A percentile compares a stretch with the other conserved stretches of the same genome.
Conservation (phyloP, 2,113 vertebrate genomes). For the Myotis yumanensis region DNA sequence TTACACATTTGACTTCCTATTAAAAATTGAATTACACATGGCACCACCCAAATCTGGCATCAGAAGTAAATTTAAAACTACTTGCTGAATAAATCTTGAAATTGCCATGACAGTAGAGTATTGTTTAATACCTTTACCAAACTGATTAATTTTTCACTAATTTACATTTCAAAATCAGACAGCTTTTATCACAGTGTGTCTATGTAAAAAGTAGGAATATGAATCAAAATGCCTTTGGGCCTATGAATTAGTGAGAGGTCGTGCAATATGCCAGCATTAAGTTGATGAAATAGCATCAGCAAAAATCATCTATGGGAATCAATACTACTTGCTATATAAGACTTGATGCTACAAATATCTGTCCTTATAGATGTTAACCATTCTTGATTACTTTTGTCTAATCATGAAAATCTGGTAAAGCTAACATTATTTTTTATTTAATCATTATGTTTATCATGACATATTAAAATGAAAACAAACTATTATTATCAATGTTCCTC, state of each 20-base stretch:
- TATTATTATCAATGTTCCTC: background rate
- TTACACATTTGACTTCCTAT: background rate
- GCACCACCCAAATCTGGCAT: background rate
- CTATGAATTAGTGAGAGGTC: conserved; percentile 27
- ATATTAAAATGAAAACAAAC: conserved; percentile 23
- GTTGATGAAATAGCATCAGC: background rate
- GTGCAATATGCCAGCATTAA: background rate
- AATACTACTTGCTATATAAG: conserved; percentile 33
- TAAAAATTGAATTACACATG: conserved; percentile 51
- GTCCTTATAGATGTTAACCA: background rate
- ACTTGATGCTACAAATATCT: background rate
- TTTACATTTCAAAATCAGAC: conserved; percentile 69
- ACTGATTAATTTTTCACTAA: conserved; percentile 78
- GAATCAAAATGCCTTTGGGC: conserved; percentile 47
- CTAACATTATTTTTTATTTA: background rate
- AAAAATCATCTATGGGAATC: background rate
- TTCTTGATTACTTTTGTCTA: background rate
- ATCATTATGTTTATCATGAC: background rate
- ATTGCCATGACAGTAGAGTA: conserved; percentile 41
- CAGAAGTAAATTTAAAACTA: background rate
- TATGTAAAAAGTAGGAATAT: conserved; percentile 13
- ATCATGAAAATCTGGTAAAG: background rate
- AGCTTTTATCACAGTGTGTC: conserved; percentile 77
- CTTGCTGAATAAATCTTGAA: conserved; percentile 31
- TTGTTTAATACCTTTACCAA: conserved; percentile 65